phyloP scores from a whole-genome alignment of 1,140 invertebrate species.

The Frieseomelitta varia region DNA sequence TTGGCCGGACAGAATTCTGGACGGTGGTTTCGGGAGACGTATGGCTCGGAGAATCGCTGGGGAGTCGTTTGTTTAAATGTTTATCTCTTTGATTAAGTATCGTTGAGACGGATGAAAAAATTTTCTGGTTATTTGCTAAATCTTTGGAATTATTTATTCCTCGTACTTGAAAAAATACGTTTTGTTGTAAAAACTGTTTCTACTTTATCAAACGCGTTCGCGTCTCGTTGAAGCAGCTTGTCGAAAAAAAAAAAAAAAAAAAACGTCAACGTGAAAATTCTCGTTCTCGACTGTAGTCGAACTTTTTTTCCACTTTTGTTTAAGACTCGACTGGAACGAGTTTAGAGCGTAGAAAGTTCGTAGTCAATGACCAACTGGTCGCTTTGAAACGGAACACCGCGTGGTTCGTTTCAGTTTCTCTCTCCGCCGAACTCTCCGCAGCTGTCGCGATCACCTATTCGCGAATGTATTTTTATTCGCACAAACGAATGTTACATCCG shows the following conservation, averaged over 20 bases:
- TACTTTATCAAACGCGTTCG: no score
- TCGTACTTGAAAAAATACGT: no score
- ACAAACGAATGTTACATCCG: not conserved
- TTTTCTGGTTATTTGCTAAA: no score
- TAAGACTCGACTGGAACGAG: not conserved
- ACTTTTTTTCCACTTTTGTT: not conserved
- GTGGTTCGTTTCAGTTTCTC: not conserved
- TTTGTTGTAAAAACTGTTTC: no score
- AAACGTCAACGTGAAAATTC: not conserved
- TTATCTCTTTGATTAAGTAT: not conserved
- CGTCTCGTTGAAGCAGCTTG: not conserved
- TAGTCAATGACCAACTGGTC: slow-evolving; percentile 5
- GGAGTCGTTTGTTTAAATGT: not conserved
- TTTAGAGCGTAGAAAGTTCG: not conserved
- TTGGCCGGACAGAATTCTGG: not conserved
- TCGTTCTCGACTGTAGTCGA: not conserved
- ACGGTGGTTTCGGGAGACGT: not conserved
- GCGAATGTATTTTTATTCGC: not conserved
- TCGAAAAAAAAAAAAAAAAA: not conserved
- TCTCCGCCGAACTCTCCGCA: not conserved
- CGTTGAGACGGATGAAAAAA: not conserved
- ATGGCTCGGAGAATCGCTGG: no score
- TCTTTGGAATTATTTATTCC: no score
- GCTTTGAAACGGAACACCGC: not conserved
- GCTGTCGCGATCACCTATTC: not conserved